phyloP scores from a whole-genome alignment of 2,888 invertebrate species.

The Pemphredon lugubris region DNA sequence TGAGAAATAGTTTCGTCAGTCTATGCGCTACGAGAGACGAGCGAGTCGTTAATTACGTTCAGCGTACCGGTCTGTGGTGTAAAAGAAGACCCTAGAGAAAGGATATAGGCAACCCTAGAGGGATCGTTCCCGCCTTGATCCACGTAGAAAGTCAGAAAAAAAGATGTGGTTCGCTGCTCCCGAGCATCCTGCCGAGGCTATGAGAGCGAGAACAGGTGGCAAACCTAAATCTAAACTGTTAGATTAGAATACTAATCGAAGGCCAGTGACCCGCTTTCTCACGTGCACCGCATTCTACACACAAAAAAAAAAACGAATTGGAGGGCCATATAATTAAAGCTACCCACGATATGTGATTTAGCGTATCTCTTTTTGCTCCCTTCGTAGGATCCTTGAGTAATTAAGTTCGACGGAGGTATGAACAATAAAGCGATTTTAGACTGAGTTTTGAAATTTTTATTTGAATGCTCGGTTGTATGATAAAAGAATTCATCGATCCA shows the following conservation, averaged over 20 bases:
- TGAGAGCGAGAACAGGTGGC: slow-evolving; percentile 50
- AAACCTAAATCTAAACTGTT: slow-evolving; percentile 48
- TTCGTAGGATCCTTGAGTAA: no score
- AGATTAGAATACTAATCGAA: slow-evolving; percentile 45
- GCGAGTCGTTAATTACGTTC: slow-evolving; percentile 45
- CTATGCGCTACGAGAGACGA: slow-evolving; percentile 32
- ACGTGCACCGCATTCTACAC: slow-evolving; percentile 4
- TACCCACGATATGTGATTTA: slow-evolving; percentile 2
- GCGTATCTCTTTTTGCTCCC: background rate
- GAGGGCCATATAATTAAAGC: background rate
- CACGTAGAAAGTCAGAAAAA: slow-evolving; percentile 20
- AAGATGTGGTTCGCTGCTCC: slow-evolving; percentile 23
- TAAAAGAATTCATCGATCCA: no score
- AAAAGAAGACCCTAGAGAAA: slow-evolving; percentile 49
- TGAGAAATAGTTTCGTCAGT: slow-evolving; percentile 49
- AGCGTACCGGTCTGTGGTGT: slow-evolving; percentile 38
- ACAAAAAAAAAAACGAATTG: background rate
- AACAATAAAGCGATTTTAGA: no score
- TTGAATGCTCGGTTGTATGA: no score
- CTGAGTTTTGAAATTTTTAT: no score
- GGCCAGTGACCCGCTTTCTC: slow-evolving; percentile 26
- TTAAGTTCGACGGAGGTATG: no score
- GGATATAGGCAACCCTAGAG: slow-evolving; percentile 46
- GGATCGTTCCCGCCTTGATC: slow-evolving; percentile 19
- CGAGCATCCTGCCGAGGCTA: slow-evolving; percentile 41